phyloP scores from a whole-genome alignment of 2,113 vertebrate genomes.

The Fregata magnificens region DNA sequence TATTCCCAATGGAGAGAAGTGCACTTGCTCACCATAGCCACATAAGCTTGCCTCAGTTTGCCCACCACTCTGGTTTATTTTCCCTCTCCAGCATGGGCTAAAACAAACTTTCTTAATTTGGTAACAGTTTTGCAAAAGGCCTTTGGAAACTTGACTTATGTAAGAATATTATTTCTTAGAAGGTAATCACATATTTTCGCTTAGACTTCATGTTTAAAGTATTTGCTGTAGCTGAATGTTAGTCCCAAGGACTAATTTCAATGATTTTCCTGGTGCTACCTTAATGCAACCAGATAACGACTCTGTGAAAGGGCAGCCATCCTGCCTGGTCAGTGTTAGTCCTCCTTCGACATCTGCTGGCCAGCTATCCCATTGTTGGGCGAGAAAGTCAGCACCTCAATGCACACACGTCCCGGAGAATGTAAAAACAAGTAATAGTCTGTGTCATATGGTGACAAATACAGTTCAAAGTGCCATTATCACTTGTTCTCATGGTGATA shows the following conservation, averaged over 20 bases:
- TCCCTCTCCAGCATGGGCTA: not conserved
- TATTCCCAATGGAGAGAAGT: not conserved
- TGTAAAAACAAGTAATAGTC: constrained; percentile 34
- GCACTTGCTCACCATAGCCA: not conserved
- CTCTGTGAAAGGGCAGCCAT: not conserved
- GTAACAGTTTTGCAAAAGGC: not conserved
- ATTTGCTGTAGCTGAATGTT: not conserved
- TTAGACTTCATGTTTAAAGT: not conserved
- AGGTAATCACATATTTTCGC: not conserved
- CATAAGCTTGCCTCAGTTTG: fast-evolving
- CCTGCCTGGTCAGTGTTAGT: not conserved
- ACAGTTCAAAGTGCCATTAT: constrained; percentile 63
- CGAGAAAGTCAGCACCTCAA: not conserved
- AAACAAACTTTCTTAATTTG: not conserved
- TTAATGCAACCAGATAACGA: not conserved
- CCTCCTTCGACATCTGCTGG: not conserved
- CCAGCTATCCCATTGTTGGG: not conserved
- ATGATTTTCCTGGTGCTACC: constrained; percentile 16
- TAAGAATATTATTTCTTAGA: constrained; percentile 6
- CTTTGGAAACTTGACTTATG: not conserved
- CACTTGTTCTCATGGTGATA: constrained; percentile 61
- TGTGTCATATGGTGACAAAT: constrained; percentile 47
- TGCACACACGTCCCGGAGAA: not conserved
- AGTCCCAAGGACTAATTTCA: not conserved
- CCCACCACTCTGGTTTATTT: not conserved